These are phyloP conservation scores for Agrotis ipsilon DNA, from an alignment of 2,888 invertebrate genomes.

Conservation along the genomic window DNA sequence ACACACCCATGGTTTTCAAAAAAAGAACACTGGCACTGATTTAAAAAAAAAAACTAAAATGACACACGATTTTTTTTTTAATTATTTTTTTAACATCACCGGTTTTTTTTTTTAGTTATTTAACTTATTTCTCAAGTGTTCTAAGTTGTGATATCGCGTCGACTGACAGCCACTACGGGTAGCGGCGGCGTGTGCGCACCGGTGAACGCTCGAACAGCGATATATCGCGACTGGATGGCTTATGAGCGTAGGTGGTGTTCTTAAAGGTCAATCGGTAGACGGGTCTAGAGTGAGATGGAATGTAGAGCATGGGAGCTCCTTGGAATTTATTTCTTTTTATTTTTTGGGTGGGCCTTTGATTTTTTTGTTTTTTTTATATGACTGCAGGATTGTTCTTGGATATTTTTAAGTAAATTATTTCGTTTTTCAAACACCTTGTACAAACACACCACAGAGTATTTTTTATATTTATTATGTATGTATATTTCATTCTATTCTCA, in stretches of 20 bases:
- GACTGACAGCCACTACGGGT: conserved; percentile 52
- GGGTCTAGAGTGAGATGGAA: conserved; percentile 41
- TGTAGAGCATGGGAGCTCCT: conserved; percentile 25
- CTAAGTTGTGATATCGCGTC: conserved; percentile 55
- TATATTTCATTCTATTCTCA: no score
- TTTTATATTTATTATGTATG: no score
- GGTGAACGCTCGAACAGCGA: conserved; percentile 52
- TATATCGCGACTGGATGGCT: conserved; percentile 60
- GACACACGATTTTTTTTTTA: neutral
- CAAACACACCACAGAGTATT: no score
- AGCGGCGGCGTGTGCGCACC: conserved; percentile 57
- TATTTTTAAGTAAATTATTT: neutral
- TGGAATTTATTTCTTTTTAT: neutral
- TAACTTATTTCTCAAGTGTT: conserved; percentile 58
- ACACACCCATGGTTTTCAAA: conserved; percentile 75
- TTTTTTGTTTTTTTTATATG: neutral
- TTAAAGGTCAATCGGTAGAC: conserved; percentile 55
- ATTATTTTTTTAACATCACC: neutral
- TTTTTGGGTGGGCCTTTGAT: neutral
- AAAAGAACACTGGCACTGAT: conserved; percentile 38
- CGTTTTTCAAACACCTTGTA: no score
- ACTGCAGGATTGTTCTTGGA: neutral
- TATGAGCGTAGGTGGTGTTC: conserved; percentile 58
- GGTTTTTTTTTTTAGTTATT: conserved; percentile 3
- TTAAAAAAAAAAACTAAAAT: conserved; percentile 26